Evolutionary conservation across 2,888 invertebrate genomes (phyloP).

Genomic region (Cataglyphis cursor): DNA sequence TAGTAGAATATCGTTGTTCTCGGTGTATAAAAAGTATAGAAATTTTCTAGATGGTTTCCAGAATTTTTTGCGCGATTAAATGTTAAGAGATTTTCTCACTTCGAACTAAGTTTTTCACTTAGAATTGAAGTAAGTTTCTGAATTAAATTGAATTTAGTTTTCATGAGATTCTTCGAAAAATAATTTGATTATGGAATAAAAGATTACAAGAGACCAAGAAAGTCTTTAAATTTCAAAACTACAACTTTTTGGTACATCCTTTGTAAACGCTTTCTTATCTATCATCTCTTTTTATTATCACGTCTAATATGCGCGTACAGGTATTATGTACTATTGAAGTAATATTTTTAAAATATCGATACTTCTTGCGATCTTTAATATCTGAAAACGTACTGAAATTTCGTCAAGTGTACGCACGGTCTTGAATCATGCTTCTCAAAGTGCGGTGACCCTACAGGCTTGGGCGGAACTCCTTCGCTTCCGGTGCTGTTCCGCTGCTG

Average conservation of each 20-base stretch:
- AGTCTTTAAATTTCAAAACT: background rate
- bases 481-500: conserved; percentile 84
- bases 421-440: conserved; percentile 77
- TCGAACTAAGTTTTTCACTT: background rate
- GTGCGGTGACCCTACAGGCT: conserved; percentile 84
- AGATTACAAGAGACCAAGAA: background rate
- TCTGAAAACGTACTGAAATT: conserved; percentile 16
- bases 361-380: background rate
- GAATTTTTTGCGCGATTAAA: background rate
- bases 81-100: background rate
- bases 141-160: background rate
- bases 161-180: background rate
- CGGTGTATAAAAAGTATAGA: background rate
- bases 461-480: conserved; percentile 85
- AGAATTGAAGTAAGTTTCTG: background rate
- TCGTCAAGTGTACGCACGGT: conserved; percentile 49
- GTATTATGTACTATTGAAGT: background rate
- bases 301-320: background rate
- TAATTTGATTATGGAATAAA: background rate
- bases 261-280: background rate
- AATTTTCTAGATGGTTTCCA: background rate
- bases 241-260: background rate
- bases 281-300: background rate
- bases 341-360: background rate
- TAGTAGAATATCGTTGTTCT: background rate